Percentiles rank a stretch among this genome's conserved stretches.
phyloP scores from a whole-genome alignment of 2,888 invertebrate genomes.

The Thymelicus acteon region DNA sequence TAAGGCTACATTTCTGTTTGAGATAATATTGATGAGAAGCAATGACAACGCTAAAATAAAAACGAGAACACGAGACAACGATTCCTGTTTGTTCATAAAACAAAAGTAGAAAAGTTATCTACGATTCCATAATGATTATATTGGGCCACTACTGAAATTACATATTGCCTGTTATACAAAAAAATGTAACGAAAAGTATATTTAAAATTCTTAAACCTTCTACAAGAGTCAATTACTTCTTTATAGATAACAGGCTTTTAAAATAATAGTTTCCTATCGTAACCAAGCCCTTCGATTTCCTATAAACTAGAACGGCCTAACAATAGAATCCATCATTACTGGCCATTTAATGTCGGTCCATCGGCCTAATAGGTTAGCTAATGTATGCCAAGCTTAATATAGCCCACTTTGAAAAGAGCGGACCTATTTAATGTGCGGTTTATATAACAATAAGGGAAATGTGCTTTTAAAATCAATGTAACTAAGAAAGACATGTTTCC shows the following conservation, averaged over 20 bases:
- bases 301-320: conserved; percentile 46
- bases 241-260: background rate
- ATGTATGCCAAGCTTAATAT: conserved; percentile 67
- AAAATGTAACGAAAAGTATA: too few species aligned
- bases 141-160: too few species aligned
- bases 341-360: conserved; percentile 65
- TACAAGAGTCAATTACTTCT: background rate
- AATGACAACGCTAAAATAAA: too few species aligned
- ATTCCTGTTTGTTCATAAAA: too few species aligned
- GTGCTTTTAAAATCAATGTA: conserved; percentile 17
- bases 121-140: too few species aligned
- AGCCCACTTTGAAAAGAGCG: conserved; percentile 57
- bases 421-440: conserved; percentile 26
- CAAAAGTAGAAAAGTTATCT: too few species aligned
- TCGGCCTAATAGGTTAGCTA: conserved; percentile 68
- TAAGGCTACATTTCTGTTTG: too few species aligned
- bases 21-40: too few species aligned
- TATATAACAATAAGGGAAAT: conserved; percentile 18
- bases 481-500: conserved; percentile 2
- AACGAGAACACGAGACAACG: too few species aligned
- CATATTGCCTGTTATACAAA: too few species aligned
- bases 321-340: conserved; percentile 69
- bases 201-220: too few species aligned
- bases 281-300: conserved; percentile 13
- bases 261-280: background rate